A percentile compares a stretch with the other conserved stretches of the same genome.
Evolutionary conservation across 2,888 invertebrate species (phyloP).

Genomic region (Agonopterix subpropinquella): DNA sequence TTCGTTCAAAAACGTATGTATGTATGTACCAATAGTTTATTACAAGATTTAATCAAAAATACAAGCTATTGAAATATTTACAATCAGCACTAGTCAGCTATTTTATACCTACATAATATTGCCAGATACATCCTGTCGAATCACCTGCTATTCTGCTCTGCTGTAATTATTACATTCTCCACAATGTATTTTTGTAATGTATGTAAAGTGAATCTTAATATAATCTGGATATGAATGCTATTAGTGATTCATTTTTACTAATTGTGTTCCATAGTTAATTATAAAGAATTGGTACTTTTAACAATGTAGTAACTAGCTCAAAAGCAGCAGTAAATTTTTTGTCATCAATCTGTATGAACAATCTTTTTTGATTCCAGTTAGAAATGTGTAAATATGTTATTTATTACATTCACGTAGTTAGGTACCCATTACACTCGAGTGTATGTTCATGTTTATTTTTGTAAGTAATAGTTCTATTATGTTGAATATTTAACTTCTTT

Average conservation of each 20-base stretch:
- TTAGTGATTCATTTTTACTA: conserved; percentile 5
- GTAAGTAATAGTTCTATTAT: conserved; percentile 62
- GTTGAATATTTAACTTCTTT: conserved; percentile 62
- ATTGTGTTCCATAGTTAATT: conserved; percentile 4
- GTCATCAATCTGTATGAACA: too few species aligned
- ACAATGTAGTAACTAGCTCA: too few species aligned
- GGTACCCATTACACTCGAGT: conserved; percentile 24
- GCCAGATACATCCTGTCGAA: neutral
- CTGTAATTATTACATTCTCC: neutral
- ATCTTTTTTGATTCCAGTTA: too few species aligned
- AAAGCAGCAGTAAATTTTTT: too few species aligned
- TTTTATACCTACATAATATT: conserved; percentile 18
- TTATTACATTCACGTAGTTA: conserved; percentile 41
- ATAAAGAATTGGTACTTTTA: neutral
- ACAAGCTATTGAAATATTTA: conserved; percentile 26
- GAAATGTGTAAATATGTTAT: conserved; percentile 37
- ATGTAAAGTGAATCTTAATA: neutral
- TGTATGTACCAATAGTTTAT: neutral
- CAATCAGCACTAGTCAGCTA: conserved; percentile 54
- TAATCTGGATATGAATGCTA: neutral
- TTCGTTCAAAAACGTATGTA: neutral
- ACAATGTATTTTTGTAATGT: too few species aligned
- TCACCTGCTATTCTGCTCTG: neutral
- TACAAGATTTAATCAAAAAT: conserved; percentile 12
- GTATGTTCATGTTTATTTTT: conserved; percentile 52